Conservation (phyloP, 30 jellyfish, hydroid and myxozoan genomes). For the Turritopsis dohrnii region DNA sequence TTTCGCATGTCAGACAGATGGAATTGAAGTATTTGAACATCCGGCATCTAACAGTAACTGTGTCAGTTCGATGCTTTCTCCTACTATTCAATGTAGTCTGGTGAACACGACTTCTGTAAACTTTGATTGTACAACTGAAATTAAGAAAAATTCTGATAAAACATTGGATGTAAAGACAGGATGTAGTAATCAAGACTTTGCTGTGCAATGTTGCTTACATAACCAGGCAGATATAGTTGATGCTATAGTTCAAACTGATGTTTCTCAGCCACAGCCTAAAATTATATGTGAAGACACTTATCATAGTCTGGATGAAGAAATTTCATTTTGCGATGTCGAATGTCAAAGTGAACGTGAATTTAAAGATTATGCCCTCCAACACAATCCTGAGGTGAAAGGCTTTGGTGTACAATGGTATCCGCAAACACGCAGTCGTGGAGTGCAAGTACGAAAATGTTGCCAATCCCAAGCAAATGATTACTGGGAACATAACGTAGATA, state of each 20-base stretch:
- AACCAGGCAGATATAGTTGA: not conserved
- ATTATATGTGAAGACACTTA: too few relatives aligned
- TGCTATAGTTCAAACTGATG: not conserved
- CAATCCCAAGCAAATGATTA: not conserved
- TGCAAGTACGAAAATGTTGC: not conserved
- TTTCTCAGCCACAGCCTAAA: not conserved
- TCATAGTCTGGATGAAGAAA: not conserved
- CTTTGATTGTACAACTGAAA: not conserved
- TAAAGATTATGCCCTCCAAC: conserved; percentile 4
- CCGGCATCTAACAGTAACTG: not conserved
- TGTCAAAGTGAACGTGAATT: conserved; percentile 2
- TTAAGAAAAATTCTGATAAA: not conserved
- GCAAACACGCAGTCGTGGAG: not conserved
- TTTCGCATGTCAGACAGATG: conserved; percentile 1
- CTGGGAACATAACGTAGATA: too few relatives aligned
- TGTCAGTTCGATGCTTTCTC: not conserved
- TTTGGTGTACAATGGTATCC: not conserved
- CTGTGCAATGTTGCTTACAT: not conserved
- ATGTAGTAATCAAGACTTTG: not conserved
- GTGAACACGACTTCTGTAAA: not conserved
- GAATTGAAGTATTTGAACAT: not conserved
- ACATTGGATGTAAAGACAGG: not conserved
- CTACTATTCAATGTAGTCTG: not conserved
- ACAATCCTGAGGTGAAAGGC: not conserved
- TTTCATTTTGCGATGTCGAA: not conserved